phyloP scores from a whole-genome alignment of 2,113 vertebrate genomes.

The Rhea pennata region DNA sequence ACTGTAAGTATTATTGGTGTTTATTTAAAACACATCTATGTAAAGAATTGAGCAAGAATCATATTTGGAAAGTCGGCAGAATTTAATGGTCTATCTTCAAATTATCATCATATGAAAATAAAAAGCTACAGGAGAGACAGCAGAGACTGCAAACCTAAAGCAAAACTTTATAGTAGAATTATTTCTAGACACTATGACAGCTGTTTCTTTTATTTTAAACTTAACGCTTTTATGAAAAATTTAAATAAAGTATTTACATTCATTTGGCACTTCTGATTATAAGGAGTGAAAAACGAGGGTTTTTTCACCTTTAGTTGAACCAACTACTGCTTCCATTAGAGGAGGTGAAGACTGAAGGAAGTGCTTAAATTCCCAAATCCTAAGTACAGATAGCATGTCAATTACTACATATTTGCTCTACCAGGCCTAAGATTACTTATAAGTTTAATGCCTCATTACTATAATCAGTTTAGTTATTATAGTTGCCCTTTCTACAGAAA shows the following conservation, averaged over 20 bases:
- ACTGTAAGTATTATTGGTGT: not conserved
- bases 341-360: not conserved
- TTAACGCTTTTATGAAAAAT: not conserved
- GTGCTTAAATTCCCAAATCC: not conserved
- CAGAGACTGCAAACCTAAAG: not conserved
- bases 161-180: not conserved
- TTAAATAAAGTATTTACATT: not conserved
- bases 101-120: not conserved
- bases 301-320: not conserved
- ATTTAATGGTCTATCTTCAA: not conserved
- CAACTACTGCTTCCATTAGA: not conserved
- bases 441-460: not conserved
- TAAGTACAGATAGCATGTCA: not conserved
- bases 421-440: not conserved
- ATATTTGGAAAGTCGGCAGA: not conserved
- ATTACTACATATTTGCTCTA: not conserved
- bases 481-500: not conserved
- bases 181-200: not conserved
- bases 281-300: not conserved
- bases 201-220: not conserved
- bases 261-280: not conserved
- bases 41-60: not conserved
- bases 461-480: not conserved
- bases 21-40: not conserved
- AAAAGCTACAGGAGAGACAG: not conserved